phyloP scores from a whole-genome alignment of 1,140 invertebrate genomes.

The Aphaenogaster rudis region DNA sequence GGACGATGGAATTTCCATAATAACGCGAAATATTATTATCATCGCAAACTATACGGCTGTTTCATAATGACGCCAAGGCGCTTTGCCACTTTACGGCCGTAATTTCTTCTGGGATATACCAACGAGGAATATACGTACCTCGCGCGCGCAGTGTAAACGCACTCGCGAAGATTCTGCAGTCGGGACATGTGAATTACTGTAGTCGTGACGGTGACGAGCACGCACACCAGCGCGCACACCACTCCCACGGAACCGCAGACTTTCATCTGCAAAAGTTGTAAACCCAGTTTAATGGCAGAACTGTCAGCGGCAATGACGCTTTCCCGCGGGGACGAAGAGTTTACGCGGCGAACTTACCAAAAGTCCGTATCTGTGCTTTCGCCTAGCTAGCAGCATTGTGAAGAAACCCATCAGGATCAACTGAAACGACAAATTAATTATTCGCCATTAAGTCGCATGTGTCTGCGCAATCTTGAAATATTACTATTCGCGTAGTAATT shows the following conservation, averaged over 20 bases:
- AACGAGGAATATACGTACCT: slow-evolving; percentile 76
- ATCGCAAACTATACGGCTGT: not conserved
- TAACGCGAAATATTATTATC: slow-evolving; percentile 7
- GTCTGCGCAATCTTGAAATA: not conserved
- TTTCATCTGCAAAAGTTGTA: slow-evolving; percentile 91
- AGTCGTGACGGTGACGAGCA: slow-evolving; percentile 96
- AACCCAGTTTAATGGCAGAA: slow-evolving; percentile 64
- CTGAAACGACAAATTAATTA: slow-evolving; percentile 84
- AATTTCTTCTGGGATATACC: slow-evolving; percentile 3
- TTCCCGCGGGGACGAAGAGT: slow-evolving; percentile 13
- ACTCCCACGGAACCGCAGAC: slow-evolving; percentile 94
- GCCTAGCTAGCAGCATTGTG: slow-evolving; percentile 93
- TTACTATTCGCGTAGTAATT: not conserved
- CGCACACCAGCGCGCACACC: slow-evolving; percentile 94
- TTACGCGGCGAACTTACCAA: slow-evolving; percentile 89
- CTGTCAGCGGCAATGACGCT: slow-evolving; percentile 23
- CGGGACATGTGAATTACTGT: slow-evolving; percentile 97
- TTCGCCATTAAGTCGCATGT: not conserved
- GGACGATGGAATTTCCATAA: not conserved
- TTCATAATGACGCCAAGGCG: not conserved
- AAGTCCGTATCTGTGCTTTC: slow-evolving; percentile 94
- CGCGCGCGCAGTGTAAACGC: slow-evolving; percentile 91
- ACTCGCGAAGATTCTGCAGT: slow-evolving; percentile 94
- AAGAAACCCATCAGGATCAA: slow-evolving; percentile 94
- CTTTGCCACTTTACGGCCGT: not conserved